Conservation (phyloP, 2,888 invertebrate genomes). For the Tiliacea citrago region DNA sequence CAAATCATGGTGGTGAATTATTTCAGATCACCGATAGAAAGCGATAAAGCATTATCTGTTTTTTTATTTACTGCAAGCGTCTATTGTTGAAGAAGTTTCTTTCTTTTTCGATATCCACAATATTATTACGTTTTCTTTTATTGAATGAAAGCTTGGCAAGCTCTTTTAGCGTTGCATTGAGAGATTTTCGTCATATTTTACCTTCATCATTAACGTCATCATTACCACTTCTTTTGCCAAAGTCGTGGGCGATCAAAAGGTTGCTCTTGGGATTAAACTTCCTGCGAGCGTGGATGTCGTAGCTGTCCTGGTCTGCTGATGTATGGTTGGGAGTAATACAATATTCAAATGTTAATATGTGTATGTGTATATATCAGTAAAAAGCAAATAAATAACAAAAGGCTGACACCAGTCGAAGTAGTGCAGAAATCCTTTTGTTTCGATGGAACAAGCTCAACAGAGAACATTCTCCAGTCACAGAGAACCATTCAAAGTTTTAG, state of each 20-base stretch:
- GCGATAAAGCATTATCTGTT: conserved; percentile 55
- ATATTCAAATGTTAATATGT: conserved; percentile 35
- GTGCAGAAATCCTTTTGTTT: conserved; percentile 45
- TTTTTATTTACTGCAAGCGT: conserved; percentile 60
- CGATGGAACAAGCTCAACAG: conserved; percentile 28
- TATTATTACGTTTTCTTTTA: background rate
- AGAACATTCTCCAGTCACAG: conserved; percentile 31
- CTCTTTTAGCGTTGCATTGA: conserved; percentile 39
- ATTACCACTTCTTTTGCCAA: conserved; percentile 84
- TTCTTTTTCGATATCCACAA: conserved; percentile 11
- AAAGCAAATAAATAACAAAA: conserved; percentile 45
- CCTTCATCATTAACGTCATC: conserved; percentile 82
- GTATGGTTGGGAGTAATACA: conserved; percentile 50
- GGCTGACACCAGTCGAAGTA: conserved; percentile 59
- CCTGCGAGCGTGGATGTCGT: conserved; percentile 72
- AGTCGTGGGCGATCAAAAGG: conserved; percentile 81
- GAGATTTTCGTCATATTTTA: conserved; percentile 69
- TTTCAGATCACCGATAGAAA: conserved; percentile 52
- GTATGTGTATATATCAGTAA: conserved; percentile 21
- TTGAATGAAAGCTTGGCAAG: conserved; percentile 51
- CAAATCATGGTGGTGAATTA: conserved; percentile 69
- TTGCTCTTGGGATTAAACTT: conserved; percentile 81
- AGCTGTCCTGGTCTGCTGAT: conserved; percentile 70
- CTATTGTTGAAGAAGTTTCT: conserved; percentile 21
- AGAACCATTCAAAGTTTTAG: conserved; percentile 34